Evolutionary conservation across 2,888 invertebrate genomes (phyloP), one percentile per base, ranked within the genome.

Genomic region (Ephialtes manifestator): DNA sequence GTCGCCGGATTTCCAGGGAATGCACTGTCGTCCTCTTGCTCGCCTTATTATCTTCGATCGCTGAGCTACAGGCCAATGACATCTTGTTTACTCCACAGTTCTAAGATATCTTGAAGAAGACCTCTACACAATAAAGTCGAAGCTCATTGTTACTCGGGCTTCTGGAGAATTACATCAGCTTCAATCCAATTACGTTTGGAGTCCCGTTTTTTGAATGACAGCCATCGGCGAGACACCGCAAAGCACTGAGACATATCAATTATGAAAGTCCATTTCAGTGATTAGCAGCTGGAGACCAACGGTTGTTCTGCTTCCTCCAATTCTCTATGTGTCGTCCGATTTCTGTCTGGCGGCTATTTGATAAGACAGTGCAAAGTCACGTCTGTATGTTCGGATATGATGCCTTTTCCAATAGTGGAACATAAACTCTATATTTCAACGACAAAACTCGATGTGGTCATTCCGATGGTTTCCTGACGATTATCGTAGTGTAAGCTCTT

Each of bases 31-130:
- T 51, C 24, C 39, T 35, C 53, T 35, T 24, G 39, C 24, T 76
- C 20, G 51, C 31, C 76, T 80, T 80, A 48, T 74, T 80, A 85
- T 72, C 60, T 60, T 67, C 60, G 35, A 82, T 81, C 81, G 77
- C 60, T 20, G 43, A 60, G 53, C 55, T 13, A 10, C 39, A 39
- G 68, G 63, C 46, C 35, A 60, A 80, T 72, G 43, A 63, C 68
- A 13, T 71, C 55, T 80, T 70, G 65, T 75, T 85, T 58, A 58
- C 46, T 76, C 35, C 20, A 28, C 51, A 51, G 65, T 51, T 24
- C 46, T 5, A 24, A 39, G 46, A 81, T 60, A 67, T 60, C 63
- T 75, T 76, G 18, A 39, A 51, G 28, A 48, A 4, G 31, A 15
- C 8, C 13, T 8, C 63, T 24, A 4, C 5, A 43, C 72, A 28